These are phyloP conservation scores for Toxostoma redivivum DNA, from an alignment of 2,113 vertebrate genomes.

Conservation along the genomic window DNA sequence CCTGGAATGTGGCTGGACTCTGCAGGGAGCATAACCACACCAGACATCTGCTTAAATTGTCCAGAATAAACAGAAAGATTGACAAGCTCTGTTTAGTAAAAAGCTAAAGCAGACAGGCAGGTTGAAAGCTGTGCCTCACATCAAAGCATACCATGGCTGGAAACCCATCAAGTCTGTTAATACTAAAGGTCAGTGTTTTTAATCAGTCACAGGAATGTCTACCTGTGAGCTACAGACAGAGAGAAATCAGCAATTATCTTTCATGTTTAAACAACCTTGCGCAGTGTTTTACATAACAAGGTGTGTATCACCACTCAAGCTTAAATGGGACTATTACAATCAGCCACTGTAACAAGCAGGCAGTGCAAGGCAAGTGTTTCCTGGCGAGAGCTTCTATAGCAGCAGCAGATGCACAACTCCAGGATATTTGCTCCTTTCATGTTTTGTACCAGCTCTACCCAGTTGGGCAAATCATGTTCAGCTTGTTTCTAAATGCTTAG, in stretches of 20 bases:
- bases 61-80: not conserved
- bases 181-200: not conserved
- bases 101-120: not conserved
- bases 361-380: not conserved
- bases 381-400: not conserved
- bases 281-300: conserved; percentile 19
- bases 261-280: conserved; percentile 8
- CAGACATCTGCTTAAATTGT: not conserved
- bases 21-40: not conserved
- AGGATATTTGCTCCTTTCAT: not conserved
- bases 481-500: not conserved
- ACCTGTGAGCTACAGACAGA: not conserved
- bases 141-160: not conserved
- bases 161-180: not conserved
- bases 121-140: not conserved
- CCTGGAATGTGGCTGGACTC: not conserved
- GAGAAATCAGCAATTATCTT: not conserved
- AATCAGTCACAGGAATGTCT: not conserved
- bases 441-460: not conserved
- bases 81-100: not conserved
- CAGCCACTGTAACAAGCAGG: not conserved
- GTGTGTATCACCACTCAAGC: not conserved
- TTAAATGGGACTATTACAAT: not conserved
- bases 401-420: not conserved
- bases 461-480: not conserved